A percentile compares a stretch with the other conserved stretches of the same genome.
phyloP scores from a whole-genome alignment of 2,797 vertebrate genomes.

The Falco berigora region DNA sequence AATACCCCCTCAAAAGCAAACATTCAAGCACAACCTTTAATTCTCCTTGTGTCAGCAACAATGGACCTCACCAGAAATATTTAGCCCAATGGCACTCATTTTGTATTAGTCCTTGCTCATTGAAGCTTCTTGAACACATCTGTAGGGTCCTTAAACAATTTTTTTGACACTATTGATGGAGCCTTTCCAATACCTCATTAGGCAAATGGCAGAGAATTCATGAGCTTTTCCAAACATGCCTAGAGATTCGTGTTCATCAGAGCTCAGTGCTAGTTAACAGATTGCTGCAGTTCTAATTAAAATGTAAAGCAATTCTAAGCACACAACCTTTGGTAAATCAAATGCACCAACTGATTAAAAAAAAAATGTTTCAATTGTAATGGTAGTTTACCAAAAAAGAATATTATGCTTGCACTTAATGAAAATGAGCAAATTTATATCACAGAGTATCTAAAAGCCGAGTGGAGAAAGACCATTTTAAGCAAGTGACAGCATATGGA shows the following conservation, averaged over 20 bases:
- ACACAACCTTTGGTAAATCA: slow-evolving; percentile 25
- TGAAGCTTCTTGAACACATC: not conserved
- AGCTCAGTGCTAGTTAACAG: not conserved
- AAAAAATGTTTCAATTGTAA: not conserved
- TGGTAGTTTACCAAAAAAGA: slow-evolving; percentile 4
- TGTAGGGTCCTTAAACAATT: slow-evolving; percentile 20
- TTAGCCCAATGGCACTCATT: not conserved
- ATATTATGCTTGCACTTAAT: slow-evolving; percentile 22
- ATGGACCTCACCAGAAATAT: slow-evolving; percentile 6
- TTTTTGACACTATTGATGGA: slow-evolving; percentile 19
- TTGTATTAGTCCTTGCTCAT: not conserved
- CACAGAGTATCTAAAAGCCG: not conserved
- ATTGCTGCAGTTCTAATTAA: slow-evolving; percentile 53
- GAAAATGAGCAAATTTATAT: not conserved
- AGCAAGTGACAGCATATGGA: not conserved
- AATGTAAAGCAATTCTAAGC: slow-evolving; percentile 19
- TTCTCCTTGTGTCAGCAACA: not conserved
- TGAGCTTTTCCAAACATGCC: slow-evolving; percentile 26
- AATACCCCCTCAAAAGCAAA: not conserved
- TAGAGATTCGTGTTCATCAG: not conserved
- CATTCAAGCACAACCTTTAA: not conserved
- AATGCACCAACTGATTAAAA: not conserved
- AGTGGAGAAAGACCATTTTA: not conserved
- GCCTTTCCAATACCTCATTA: slow-evolving; percentile 36
- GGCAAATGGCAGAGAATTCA: not conserved